Base-by-base conservation (phyloP, 2,113 vertebrate genomes). In the Myotis brandtii region DNA sequence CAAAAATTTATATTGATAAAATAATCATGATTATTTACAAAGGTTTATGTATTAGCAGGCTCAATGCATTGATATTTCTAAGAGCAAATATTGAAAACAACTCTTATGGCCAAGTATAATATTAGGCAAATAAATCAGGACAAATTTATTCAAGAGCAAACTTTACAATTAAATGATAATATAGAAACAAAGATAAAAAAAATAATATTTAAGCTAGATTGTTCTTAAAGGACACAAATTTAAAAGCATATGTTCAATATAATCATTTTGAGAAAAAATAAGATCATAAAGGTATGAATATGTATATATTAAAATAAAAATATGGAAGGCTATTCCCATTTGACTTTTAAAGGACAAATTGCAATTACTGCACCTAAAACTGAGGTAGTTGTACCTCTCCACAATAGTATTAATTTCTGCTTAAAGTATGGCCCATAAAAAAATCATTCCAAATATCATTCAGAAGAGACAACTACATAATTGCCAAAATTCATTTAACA, bases 101-200 rank as follows among this genome's bases (percentile, higher is more conserved):
- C 6, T 50, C 30, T 73, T 66, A 87, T 32, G n/a, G 6, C 14
- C 46, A 94, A 87, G 81, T 16, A 64, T 13, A 80, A 69, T 80
- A 86, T 59, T 18, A 92, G 54, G n/a, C 30, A 95, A 94, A 64
- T 56, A 62, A 88, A 86, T 23, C 54, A 56, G n/a, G 72, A 10
- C n/a, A 84, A 5, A 80, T 50, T 86, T 84, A 70, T 62, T 87
- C 46, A 94, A 90, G 5, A 91, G 32, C 2, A 86, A 91, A 66
- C 12, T 79, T 95, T 77, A 87, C 30, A 88, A 88, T 87, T 85
- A 93, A 93, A 92, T 91, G 34, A 84, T 48, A 84, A 54, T 59
- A 6, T n/a, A 80, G 46, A 93, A 54, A 8, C 6, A 83, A 93
- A 86, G 80, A 91, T 18, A 91, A 7, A 46, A 23, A 92, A 14